These are phyloP conservation scores for Luehdorfia chinensis DNA, from an alignment of 1,140 invertebrate genomes.

Conservation along the genomic window DNA sequence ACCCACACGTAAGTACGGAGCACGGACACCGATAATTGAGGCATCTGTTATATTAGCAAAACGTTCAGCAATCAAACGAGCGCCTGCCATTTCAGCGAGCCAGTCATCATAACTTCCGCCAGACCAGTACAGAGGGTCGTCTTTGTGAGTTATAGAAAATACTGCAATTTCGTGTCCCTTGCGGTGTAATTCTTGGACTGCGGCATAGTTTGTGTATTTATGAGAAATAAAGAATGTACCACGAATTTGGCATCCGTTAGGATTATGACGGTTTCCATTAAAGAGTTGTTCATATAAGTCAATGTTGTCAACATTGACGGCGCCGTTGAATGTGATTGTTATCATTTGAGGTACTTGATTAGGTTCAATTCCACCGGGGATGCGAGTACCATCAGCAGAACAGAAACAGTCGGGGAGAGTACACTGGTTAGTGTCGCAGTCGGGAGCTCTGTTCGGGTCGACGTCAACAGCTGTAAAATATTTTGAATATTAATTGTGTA, in stretches of 20 bases:
- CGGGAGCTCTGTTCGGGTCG: constrained; percentile 91
- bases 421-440: constrained; percentile 93
- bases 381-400: constrained; percentile 93
- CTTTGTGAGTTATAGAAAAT: constrained; percentile 95
- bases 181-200: constrained; percentile 93
- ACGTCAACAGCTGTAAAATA: constrained; percentile 84
- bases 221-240: constrained; percentile 98
- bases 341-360: constrained; percentile 96
- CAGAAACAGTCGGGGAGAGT: constrained; percentile 95
- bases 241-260: constrained; percentile 95
- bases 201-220: constrained; percentile 97
- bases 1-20: constrained; percentile 93
- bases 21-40: constrained; percentile 91
- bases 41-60: constrained; percentile 95
- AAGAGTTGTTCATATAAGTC: constrained; percentile 94
- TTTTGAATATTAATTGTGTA: too few relatives aligned
- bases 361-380: constrained; percentile 89
- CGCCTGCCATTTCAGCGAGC: constrained; percentile 97
- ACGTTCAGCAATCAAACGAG: constrained; percentile 89
- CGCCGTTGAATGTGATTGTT: constrained; percentile 95
- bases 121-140: constrained; percentile 93
- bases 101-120: constrained; percentile 93
- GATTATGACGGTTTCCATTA: constrained; percentile 90
- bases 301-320: constrained; percentile 95
- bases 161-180: constrained; percentile 95